Evolutionary conservation across 2,113 vertebrate species (phyloP), one percentile per base, ranked within the genome.

Genomic region (Neomonachus schauinslandi): DNA sequence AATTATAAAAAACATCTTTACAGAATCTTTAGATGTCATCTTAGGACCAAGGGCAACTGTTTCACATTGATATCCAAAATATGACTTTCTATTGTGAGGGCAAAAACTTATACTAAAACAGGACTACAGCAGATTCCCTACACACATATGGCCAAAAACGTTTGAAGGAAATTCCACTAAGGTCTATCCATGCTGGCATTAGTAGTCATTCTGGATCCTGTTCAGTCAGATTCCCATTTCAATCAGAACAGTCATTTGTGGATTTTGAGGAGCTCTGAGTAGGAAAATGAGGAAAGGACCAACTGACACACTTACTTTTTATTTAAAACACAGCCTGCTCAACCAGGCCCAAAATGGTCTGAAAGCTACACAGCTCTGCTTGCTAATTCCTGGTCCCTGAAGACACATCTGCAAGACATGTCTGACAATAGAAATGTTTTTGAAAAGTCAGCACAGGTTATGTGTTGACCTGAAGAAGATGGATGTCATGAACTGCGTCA

Each of bases 381-480:
- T 72, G 39, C 26, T 79, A 26, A 39, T 74, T 89, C 2, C 61
- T 79, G 0, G 82, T 95, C 18, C 46, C 10, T n/a, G 26, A 82
- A 59, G 69, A 87, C 10, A 63, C 9, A 89, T 84, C 76, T 76
- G 22, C 13, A 94, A 94, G 39, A 63, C 36, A 88, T 7, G 1
- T 7, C 22, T 28, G 13, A 82, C 59, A 72, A 86, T 36, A 79
- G 42, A 82, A 19, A 11, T 36, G 33, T 16, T 96, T 97, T 86
- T 77, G 33, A 91, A 93, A 93, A 72, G 3, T 97, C 86, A 86
- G 33, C 82, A 97, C 33, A 85, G 15, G 22, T 19, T 95, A 46
- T 51, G 2, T 46, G 76, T 57, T 72, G 86, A 91, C 26, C 79
- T 96, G 57, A 93, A 94, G 84, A 94, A 93, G 77, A 94, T 67